phyloP scores from a whole-genome alignment of 2,113 vertebrate species.

The Rhipidura dahli region DNA sequence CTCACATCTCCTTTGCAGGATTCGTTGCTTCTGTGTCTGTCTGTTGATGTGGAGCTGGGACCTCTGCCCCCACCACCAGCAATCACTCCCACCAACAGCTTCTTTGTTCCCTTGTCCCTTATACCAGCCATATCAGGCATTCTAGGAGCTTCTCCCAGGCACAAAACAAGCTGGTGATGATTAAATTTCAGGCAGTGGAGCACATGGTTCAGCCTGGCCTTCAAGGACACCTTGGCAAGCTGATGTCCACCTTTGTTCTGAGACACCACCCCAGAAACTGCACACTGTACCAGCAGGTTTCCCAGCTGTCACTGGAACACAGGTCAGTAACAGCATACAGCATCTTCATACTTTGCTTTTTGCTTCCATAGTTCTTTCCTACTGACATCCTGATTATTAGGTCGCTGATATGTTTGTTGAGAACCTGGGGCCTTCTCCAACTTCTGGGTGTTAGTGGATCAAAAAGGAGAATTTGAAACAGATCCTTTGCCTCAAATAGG shows the following conservation, averaged over 20 bases:
- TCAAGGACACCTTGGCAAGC: not conserved
- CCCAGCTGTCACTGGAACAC: too few species aligned
- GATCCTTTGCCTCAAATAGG: not conserved
- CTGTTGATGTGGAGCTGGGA: not conserved
- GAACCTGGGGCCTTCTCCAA: not conserved
- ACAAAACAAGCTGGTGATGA: not conserved
- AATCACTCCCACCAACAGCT: too few species aligned
- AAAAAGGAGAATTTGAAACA: not conserved
- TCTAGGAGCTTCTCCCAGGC: not conserved
- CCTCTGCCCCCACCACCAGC: not conserved
- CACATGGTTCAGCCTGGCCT: accelerated
- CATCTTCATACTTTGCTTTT: not conserved
- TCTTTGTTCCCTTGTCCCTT: not conserved
- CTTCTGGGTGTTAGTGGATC: not conserved
- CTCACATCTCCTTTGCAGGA: not conserved
- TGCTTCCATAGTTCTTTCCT: not conserved
- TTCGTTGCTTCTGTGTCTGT: not conserved
- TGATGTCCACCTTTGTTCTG: not conserved
- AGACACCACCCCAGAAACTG: not conserved
- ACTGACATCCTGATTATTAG: not conserved
- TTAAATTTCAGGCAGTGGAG: not conserved
- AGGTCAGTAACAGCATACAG: not conserved
- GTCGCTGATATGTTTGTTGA: not conserved
- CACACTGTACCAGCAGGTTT: not conserved
- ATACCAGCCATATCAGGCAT: not conserved